A percentile compares a stretch with the other conserved stretches of the same genome.
These are phyloP conservation scores for Lepeophtheirus nordmannii DNA, from an alignment of 2,888 invertebrate species.

Conservation along the genomic window DNA sequence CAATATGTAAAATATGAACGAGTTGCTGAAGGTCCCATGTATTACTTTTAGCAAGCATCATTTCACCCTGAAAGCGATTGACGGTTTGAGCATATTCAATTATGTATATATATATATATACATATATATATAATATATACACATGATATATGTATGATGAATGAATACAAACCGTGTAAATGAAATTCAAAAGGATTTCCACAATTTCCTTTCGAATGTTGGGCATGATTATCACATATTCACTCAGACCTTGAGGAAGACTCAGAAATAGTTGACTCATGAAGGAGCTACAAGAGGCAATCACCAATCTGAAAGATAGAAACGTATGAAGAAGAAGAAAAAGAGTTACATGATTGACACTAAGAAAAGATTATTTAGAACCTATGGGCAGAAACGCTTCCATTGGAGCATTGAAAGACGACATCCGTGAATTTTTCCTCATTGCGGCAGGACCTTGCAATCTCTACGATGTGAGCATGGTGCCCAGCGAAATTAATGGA, in stretches of 20 bases:
- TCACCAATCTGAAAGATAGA: not conserved
- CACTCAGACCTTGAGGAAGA: constrained; percentile 1
- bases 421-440: constrained; percentile 10
- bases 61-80: not conserved
- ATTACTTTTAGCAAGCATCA: not conserved
- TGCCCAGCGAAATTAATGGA: not conserved
- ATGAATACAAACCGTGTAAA: not conserved
- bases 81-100: not conserved
- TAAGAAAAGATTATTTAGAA: no score
- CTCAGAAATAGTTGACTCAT: not conserved
- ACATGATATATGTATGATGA: not conserved
- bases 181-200: not conserved
- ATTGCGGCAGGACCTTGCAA: not conserved
- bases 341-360: no score
- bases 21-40: not conserved
- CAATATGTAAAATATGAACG: not conserved
- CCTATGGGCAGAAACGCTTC: not conserved
- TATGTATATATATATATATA: no score
- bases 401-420: not conserved
- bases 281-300: not conserved
- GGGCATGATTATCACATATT: not conserved
- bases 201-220: constrained; percentile 1
- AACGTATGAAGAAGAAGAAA: no score
- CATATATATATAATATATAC: not conserved
- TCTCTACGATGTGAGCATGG: not conserved